These are phyloP conservation scores for Hydractinia echinata DNA, from an alignment of 30 jellyfish, hydroid and myxozoan species.

Conservation along the genomic window DNA sequence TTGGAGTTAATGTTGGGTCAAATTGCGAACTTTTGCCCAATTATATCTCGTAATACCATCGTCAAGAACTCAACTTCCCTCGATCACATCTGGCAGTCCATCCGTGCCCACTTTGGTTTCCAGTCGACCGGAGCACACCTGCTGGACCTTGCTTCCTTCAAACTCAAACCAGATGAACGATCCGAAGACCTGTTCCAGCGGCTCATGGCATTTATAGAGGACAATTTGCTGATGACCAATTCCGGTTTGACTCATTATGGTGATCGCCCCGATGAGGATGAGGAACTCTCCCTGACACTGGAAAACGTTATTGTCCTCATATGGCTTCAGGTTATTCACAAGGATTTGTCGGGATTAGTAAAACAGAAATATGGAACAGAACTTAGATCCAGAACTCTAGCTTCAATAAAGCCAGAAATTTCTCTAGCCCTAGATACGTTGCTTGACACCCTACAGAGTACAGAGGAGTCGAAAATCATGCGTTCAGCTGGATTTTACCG, in stretches of 20 bases:
- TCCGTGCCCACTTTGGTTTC: constrained; percentile 23
- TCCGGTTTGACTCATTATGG: constrained; percentile 35
- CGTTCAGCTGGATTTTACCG: too few relatives aligned
- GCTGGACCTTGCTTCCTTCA: constrained; percentile 16
- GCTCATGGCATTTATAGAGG: constrained; percentile 34
- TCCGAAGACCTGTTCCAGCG: constrained; percentile 54
- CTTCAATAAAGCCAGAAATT: constrained; percentile 47
- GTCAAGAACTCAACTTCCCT: constrained; percentile 23
- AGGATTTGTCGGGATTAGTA: background rate
- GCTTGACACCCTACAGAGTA: background rate
- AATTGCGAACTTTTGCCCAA: constrained; percentile 26
- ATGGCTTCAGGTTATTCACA: constrained; percentile 36
- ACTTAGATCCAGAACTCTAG: constrained; percentile 36
- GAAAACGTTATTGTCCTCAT: constrained; percentile 33
- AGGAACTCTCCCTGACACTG: constrained; percentile 32
- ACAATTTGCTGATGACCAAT: constrained; percentile 22
- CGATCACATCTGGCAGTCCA: constrained; percentile 18
- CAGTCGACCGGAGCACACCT: constrained; percentile 32
- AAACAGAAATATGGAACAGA: constrained; percentile 44
- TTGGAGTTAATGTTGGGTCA: constrained; percentile 28
- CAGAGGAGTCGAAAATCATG: constrained; percentile 4
- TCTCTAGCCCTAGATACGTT: constrained; percentile 47
- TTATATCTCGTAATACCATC: constrained; percentile 22
- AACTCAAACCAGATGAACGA: constrained; percentile 9
- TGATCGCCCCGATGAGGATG: constrained; percentile 29